A percentile compares a stretch with the other conserved stretches of the same genome.
Evolutionary conservation across 64 coral and sea anemone species (phyloP).

Genomic region (Platygyra sinensis): DNA sequence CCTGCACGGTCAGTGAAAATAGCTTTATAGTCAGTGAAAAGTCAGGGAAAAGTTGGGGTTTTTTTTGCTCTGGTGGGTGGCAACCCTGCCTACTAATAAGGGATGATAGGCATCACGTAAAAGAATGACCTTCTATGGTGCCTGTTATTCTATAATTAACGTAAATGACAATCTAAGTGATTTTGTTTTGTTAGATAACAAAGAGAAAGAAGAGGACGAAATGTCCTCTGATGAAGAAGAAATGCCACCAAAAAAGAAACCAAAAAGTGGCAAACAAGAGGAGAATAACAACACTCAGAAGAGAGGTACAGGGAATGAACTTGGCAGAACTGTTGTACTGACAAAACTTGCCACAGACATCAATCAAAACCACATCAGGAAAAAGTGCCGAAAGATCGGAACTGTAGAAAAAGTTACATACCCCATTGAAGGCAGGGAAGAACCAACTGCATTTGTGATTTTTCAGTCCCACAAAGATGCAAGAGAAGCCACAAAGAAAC

Average conservation of each 20-base stretch:
- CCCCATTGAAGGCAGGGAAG: constrained; percentile 65
- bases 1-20: too few species aligned
- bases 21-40: too few species aligned
- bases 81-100: too few species aligned
- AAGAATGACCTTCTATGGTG: too few species aligned
- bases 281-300: constrained; percentile 72
- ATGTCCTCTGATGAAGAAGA: neutral
- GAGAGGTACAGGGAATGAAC: constrained; percentile 49
- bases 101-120: too few species aligned
- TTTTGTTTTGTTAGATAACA: constrained; percentile 18
- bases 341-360: constrained; percentile 63
- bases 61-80: too few species aligned
- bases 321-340: constrained; percentile 70
- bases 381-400: constrained; percentile 68
- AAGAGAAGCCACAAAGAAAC: constrained; percentile 56
- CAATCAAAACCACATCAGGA: constrained; percentile 72
- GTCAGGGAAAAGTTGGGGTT: too few species aligned
- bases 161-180: neutral
- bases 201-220: neutral
- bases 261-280: constrained; percentile 20
- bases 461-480: constrained; percentile 80
- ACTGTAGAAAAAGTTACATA: constrained; percentile 76
- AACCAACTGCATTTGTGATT: constrained; percentile 65
- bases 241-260: constrained; percentile 5
- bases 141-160: too few species aligned